A percentile compares a stretch with the other conserved stretches of the same genome.
Conservation (phyloP, 30 jellyfish, hydroid and myxozoan genomes). For the Pelagia noctiluca region DNA sequence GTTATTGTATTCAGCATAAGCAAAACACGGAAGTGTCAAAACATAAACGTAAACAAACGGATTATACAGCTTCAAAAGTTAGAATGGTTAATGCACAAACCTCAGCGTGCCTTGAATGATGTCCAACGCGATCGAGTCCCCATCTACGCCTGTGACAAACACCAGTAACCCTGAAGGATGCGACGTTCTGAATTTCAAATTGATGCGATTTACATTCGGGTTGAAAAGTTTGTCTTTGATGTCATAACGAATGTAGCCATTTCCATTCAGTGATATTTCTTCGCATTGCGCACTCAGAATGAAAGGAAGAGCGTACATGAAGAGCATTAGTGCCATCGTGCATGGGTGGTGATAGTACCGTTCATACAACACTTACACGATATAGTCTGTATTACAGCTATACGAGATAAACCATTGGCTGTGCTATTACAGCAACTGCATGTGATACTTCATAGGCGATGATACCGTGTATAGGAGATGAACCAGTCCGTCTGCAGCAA, state of each 20-base stretch:
- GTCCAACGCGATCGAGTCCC: constrained; percentile 45
- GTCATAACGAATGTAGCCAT: constrained; percentile 65
- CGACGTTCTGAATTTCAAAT: constrained; percentile 58
- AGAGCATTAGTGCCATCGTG: neutral
- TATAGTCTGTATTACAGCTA: too few relatives aligned
- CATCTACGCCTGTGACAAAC: constrained; percentile 35
- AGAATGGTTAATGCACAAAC: constrained; percentile 13
- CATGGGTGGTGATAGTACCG: too few relatives aligned
- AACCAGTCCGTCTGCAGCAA: too few relatives aligned
- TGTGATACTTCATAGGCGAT: too few relatives aligned
- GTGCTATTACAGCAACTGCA: too few relatives aligned
- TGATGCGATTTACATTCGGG: constrained; percentile 64
- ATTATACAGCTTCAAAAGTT: neutral
- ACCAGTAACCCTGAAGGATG: constrained; percentile 70
- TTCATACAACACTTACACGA: too few relatives aligned
- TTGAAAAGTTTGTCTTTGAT: constrained; percentile 59
- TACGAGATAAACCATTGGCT: too few relatives aligned
- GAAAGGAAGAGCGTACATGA: neutral
- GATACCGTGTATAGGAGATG: too few relatives aligned
- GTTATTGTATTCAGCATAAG: too few relatives aligned
- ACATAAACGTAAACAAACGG: too few relatives aligned
- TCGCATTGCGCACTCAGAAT: neutral
- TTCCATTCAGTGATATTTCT: constrained; percentile 59
- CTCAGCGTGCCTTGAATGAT: constrained; percentile 73
- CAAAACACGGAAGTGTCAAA: too few relatives aligned